Evolutionary conservation across 2,113 vertebrate species (phyloP), one percentile per base, ranked within the genome.

Genomic region (Myiozetetes cayanensis): DNA sequence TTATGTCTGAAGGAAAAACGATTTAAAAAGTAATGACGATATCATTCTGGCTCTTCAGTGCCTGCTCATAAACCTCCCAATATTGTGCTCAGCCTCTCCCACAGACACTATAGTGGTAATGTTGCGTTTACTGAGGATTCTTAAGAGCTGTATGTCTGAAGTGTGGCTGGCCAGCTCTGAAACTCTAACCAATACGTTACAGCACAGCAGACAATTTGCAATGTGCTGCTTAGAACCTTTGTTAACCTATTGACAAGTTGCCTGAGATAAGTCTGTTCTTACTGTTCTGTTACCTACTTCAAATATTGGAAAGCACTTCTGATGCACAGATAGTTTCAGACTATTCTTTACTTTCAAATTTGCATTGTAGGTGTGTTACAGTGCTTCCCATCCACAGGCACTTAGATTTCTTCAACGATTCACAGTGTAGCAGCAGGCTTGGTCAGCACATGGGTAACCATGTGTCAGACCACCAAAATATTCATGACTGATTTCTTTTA

Each of bases 51-150:
- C 49, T 56, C 13, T 62, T 93, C 74, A 70, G 35, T 66, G 81
- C 91, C 78, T 86, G 78, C 78, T 68, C 65, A 49, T 86, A 88
- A 90, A 66, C 56, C 37, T 79, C 79, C 49, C 19, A 1, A 2
- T 77, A 77, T 93, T 89, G 50, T 66, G 24, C 77, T 92, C 59
- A 91, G 74, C 46, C 63, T 49, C 80, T 97, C 96, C 89, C 80
- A 96, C 70, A 96, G 96, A 52, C 28, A 43, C 37, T 89, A 1
- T 30, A 85, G 28, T 35, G 79, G 59, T 85, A 77, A 85, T 93
- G 47, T 18, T 79, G 71, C 67, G n/a, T 94, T 96, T 96, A 90
- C 78, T 89, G 90, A 88, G 80, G 81, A 79, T 79, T 80, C 76
- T 77, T 89, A 63, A 81, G 86, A 96, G 70, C 37, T 77, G 16